These are phyloP conservation scores for Ammodytes marinus DNA, from an alignment of 2,113 vertebrate genomes.

Conservation along the genomic window DNA sequence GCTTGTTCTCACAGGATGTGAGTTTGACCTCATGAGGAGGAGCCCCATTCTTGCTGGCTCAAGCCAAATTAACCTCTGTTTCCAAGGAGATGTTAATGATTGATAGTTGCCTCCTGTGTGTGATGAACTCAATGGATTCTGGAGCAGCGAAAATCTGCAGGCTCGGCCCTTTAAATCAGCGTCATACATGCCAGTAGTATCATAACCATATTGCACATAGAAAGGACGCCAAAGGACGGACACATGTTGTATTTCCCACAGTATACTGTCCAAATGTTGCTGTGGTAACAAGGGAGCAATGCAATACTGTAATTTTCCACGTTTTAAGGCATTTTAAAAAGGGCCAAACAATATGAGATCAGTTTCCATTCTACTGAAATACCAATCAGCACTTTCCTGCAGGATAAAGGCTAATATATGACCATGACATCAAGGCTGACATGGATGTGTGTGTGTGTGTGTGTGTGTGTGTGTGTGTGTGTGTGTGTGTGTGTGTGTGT, in stretches of 20 bases:
- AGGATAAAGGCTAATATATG: slow-evolving; percentile 42
- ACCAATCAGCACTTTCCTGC: slow-evolving; percentile 1
- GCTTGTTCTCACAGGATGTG: slow-evolving; percentile 27
- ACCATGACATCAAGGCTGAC: slow-evolving; percentile 40
- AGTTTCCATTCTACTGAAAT: slow-evolving; percentile 20
- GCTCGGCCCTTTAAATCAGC: slow-evolving; percentile 34
- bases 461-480: slow-evolving; percentile 20
- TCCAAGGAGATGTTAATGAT: slow-evolving; percentile 43
- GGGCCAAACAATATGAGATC: slow-evolving; percentile 29
- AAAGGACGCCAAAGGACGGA: slow-evolving; percentile 53
- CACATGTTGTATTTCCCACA: slow-evolving; percentile 60
- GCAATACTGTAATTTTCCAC: slow-evolving; percentile 36
- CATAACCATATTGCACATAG: slow-evolving; percentile 37
- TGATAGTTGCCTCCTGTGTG: slow-evolving; percentile 29
- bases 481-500: slow-evolving; percentile 27
- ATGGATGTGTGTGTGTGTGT: slow-evolving; percentile 16
- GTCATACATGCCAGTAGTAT: slow-evolving; percentile 45
- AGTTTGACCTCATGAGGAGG: slow-evolving; percentile 3
- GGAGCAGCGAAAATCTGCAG: slow-evolving; percentile 37
- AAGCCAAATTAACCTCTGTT: slow-evolving; percentile 32
- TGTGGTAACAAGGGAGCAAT: slow-evolving; percentile 1
- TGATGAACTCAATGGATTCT: slow-evolving; percentile 34
- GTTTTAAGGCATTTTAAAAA: not conserved
- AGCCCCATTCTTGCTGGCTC: slow-evolving; percentile 18
- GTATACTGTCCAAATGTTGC: slow-evolving; percentile 27